Conservation (phyloP, 2,113 vertebrate species). For the Rhinoptilus africanus region DNA sequence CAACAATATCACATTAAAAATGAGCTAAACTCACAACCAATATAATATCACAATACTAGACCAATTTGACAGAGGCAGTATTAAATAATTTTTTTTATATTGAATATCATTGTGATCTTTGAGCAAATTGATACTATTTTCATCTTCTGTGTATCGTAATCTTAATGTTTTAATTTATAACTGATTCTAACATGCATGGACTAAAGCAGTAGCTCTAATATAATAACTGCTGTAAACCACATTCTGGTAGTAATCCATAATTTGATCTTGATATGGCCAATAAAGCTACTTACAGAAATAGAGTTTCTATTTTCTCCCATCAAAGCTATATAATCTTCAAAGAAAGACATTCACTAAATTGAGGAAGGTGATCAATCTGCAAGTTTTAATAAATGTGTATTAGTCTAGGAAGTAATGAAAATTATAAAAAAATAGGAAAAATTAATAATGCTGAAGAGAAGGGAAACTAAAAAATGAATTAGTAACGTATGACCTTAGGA, state of each 20-base stretch:
- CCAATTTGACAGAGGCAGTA: background rate
- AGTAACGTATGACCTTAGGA: background rate
- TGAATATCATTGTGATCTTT: slow-evolving; percentile 17
- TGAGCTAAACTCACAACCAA: background rate
- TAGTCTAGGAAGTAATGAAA: background rate
- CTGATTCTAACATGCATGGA: background rate
- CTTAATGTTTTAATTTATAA: slow-evolving; percentile 50
- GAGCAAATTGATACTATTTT: slow-evolving; percentile 29
- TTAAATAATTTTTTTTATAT: slow-evolving; percentile 37
- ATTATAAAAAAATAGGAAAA: background rate
- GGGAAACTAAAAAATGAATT: background rate
- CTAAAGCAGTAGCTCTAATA: background rate
- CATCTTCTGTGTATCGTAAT: background rate
- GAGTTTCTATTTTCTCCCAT: slow-evolving; percentile 1
- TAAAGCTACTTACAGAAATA: slow-evolving; percentile 32
- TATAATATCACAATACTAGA: background rate
- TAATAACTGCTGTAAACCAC: background rate
- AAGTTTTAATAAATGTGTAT: slow-evolving; percentile 17
- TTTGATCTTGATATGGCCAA: slow-evolving; percentile 9
- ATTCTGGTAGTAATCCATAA: background rate
- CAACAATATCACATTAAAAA: background rate
- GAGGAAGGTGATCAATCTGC: slow-evolving; percentile 2
- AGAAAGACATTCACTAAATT: slow-evolving; percentile 5
- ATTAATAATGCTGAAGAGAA: background rate
- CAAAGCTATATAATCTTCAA: slow-evolving; percentile 27